Evolutionary conservation across 2,888 invertebrate genomes (phyloP), one percentile per base, ranked within the genome.

Genomic region (Tipula vernalis): DNA sequence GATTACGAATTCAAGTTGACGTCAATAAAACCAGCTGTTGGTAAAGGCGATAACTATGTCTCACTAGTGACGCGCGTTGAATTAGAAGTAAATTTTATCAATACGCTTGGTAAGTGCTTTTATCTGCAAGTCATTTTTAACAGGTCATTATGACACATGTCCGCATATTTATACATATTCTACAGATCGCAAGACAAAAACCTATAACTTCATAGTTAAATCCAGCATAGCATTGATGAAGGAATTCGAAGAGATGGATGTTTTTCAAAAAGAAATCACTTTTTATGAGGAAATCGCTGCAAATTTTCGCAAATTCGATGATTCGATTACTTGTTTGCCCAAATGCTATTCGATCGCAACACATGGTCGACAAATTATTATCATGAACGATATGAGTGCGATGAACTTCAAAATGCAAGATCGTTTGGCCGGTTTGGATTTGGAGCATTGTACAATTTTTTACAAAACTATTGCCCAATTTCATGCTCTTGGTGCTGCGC

Each of bases 311-410:
- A 57, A 57, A 15, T 15, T 57, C 5, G 51, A 57, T 8, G 15
- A 15, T 57, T 15, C 51, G 5, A 15, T 57, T 15, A 57, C 18
- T 0, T 57, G 15, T 57, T 57, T 57, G 5, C 51, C 47, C 1
- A 51, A 51, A 51, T 51, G n/a, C 47, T 51, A 12, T 51, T 15
- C n/a, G 47, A 51, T n/a, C n/a, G 13, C 47, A 5, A 51, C 47
- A 51, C 47, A 90, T 44, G 87, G 88, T 3, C 90, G 91, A 1
- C 89, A 89, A 10, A 88, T 91, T 0, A 90, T 91, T 6, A 89
- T 91, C 5, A 86, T 91, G 87, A 90, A 91, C 87, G 91, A 91
- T 88, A 88, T 91, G 0, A 90, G 89, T 15, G 87, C 88, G n/a
- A 28, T 41, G 13, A 90, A 90, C 0, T 91, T 88, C 87, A 88